These are phyloP conservation scores for Sebastes alutus DNA, from an alignment of 2,797 vertebrate genomes.

Conservation along the genomic window DNA sequence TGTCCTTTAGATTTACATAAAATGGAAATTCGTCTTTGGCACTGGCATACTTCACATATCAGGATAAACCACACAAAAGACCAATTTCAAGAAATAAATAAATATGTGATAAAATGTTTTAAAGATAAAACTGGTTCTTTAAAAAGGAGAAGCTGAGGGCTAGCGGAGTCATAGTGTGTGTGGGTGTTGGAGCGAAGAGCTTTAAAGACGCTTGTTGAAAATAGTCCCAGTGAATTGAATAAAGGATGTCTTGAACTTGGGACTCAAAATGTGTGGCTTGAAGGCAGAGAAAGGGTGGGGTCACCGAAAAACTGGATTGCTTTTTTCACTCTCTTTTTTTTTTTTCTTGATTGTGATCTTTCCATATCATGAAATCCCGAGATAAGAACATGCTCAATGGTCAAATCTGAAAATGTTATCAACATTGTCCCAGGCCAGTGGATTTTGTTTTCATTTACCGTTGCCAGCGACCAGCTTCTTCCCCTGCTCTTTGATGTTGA, in stretches of 20 bases:
- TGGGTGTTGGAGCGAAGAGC: not conserved
- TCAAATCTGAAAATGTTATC: not conserved
- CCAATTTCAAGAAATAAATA: not conserved
- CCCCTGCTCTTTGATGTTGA: not conserved
- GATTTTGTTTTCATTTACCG: not conserved
- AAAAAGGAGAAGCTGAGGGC: not conserved
- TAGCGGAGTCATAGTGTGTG: not conserved
- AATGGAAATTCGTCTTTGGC: slow-evolving; percentile 25
- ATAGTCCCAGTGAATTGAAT: not conserved
- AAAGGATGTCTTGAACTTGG: not conserved
- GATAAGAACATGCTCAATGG: not conserved
- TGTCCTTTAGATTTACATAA: slow-evolving; percentile 41
- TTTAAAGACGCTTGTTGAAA: not conserved
- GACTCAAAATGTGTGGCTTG: not conserved
- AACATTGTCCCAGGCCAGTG: not conserved
- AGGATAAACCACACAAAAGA: slow-evolving; percentile 5
- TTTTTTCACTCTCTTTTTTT: not conserved
- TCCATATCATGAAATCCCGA: not conserved
- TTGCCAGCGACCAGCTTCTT: not conserved
- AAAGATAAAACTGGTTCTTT: not conserved
- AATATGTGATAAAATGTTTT: not conserved
- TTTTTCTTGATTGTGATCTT: not conserved
- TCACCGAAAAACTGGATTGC: not conserved
- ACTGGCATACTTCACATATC: not conserved
- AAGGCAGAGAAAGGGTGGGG: not conserved